phyloP scores from a whole-genome alignment of 2,888 invertebrate species.

The Anodontia alba region DNA sequence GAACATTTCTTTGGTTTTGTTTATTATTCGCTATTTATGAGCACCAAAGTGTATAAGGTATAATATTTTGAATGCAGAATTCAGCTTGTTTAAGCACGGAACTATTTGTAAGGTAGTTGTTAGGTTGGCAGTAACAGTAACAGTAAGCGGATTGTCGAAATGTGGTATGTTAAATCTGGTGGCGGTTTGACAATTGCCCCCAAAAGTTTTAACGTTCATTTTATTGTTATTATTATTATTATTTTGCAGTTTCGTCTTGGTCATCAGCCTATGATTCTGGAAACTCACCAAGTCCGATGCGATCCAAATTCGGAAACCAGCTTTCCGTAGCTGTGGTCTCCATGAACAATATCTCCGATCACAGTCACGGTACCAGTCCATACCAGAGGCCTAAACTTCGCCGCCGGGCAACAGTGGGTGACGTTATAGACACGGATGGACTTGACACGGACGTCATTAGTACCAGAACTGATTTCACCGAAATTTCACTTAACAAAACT shows the following conservation, averaged over 20 bases:
- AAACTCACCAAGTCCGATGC: constrained; percentile 20
- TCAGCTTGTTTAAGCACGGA: too few relatives aligned
- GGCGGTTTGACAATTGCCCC: too few relatives aligned
- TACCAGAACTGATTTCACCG: neutral
- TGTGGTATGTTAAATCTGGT: too few relatives aligned
- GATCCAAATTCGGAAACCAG: constrained; percentile 28
- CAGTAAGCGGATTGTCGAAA: too few relatives aligned
- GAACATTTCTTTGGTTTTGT: too few relatives aligned
- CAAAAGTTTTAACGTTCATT: too few relatives aligned
- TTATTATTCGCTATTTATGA: too few relatives aligned
- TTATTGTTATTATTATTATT: too few relatives aligned
- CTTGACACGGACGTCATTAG: neutral
- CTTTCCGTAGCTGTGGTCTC: constrained; percentile 47
- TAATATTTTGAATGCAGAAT: too few relatives aligned
- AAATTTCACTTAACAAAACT: neutral
- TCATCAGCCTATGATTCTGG: constrained; percentile 36
- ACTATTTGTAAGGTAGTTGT: too few relatives aligned
- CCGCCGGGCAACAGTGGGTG: neutral
- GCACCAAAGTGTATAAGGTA: too few relatives aligned
- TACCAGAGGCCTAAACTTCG: neutral
- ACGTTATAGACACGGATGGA: neutral
- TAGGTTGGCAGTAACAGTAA: too few relatives aligned
- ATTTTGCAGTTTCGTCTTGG: constrained; percentile 59
- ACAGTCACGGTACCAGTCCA: constrained; percentile 15
- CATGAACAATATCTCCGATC: constrained; percentile 34